Evolutionary conservation across 2,797 vertebrate genomes (phyloP), one percentile per base, ranked within the genome.

Genomic region (Enteromius unitaeniatus): DNA sequence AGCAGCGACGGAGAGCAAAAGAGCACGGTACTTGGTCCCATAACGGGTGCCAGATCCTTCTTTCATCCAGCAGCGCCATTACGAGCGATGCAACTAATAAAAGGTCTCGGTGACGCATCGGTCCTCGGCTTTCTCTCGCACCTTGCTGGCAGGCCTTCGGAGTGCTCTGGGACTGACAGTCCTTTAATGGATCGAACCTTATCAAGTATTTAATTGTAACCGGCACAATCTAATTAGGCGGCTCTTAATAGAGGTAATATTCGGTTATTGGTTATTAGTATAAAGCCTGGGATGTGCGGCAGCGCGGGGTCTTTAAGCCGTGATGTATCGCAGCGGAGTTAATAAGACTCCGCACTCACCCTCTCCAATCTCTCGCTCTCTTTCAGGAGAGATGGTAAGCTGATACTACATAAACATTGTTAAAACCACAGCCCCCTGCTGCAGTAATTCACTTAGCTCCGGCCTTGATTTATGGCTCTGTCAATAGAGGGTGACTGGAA

Each of bases 381-480:
- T 92, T 92, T 92, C 91, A 91, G 86, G 85, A 88, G 89, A 93
- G 93, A 95, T 93, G 93, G 94, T 91, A 94, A 95, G 93, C 93
- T 93, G 94, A 95, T 93, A 94, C 93, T 93, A 94, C 93, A 94
- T 94, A 95, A 95, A 96, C 93, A 95, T 91, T 95, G 94, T 95
- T 95, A 96, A 96, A 96, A 93, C 92, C 94, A 94, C 93, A 95
- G 92, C 92, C 94, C 94, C 90, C 93, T 93, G 95, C 94, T 95
- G 95, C 95, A 95, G 95, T 96, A 97, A 96, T 96, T 96, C 96
- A 97, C 95, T 97, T 96, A 97, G 96, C 95, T 95, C 95, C 93
- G 93, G 76, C 93, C 92, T 90, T 96, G 96, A 97, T 97, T 96
- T 97, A 97, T 96, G 95, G 93, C 94, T 96, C 95, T 97, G 96